Evolutionary conservation across 2,888 invertebrate species (phyloP), one percentile per base, ranked within the genome.

Genomic region (Sycophila texana): DNA sequence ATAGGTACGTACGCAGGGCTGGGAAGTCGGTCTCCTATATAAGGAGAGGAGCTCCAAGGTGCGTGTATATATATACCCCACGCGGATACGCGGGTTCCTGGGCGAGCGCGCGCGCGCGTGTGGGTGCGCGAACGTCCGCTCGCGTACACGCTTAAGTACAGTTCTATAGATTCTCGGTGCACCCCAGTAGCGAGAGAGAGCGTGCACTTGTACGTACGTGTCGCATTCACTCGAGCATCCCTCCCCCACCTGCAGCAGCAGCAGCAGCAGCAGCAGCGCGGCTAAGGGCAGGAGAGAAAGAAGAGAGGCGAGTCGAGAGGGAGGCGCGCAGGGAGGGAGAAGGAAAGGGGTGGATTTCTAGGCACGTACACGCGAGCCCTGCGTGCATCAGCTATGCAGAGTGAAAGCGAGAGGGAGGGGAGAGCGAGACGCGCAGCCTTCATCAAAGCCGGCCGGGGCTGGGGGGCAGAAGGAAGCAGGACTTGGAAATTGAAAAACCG

Each of bases 181-280:
- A 79, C 84, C 83, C 83, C 82, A 79, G 70, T 18, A 66, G 60
- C 26, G 10, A 39, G 39, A 39, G 39, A 57, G 53, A 77, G 65
- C 84, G 85, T 85, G 87, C 87, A 87, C 87, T 88, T 87, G 87
- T 87, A 86, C 85, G 85, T 86, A 86, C 88, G 86, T 86, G 86
- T 86, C 86, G 86, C 86, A 86, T 87, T 87, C 87, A 86, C 86
- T 86, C 84, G 84, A 86, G 85, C 81, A 80, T 74, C 76, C 83
- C 83, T 74, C 83, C 83, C 84, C 84, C 84, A 82, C 83, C 83
- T 83, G 82, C 81, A 47, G 57, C 30, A 7, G 49, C 18, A 47
- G 57, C 30, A 7, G 49, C 18, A 47, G 57, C 16, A 13, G 49
- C 53, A 51, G 51, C 81, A 51, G 57, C 70, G 39, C 39, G 63